phyloP scores from a whole-genome alignment of 92 coral and sea anemone genomes.

The Epizoanthus fatuus region DNA sequence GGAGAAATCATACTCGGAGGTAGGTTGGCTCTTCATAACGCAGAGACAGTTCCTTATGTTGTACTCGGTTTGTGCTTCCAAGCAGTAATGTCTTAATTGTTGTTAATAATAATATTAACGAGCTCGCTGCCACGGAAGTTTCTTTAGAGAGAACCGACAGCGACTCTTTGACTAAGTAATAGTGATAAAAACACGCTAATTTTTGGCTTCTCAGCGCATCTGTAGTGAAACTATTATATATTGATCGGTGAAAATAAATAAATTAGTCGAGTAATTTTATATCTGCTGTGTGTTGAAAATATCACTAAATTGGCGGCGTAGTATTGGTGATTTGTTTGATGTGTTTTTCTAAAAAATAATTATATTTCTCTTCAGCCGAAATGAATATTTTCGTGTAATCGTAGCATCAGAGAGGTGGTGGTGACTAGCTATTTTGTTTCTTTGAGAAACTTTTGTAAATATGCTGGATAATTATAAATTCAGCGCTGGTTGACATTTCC shows the following conservation, averaged over 20 bases:
- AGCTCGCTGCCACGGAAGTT: slow-evolving; percentile 2
- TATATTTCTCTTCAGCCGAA: slow-evolving; percentile 16
- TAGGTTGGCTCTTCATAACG: neutral
- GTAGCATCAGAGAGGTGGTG: no score
- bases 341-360: slow-evolving; percentile 11
- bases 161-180: slow-evolving; percentile 4
- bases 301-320: neutral
- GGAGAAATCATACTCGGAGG: slow-evolving; percentile 10
- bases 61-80: slow-evolving; percentile 11
- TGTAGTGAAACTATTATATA: neutral
- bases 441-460: no score
- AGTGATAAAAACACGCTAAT: neutral
- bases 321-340: neutral
- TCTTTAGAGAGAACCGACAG: neutral
- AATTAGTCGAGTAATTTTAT: neutral
- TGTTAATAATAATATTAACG: slow-evolving; percentile 30
- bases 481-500: no score
- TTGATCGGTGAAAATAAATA: slow-evolving; percentile 16
- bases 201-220: neutral
- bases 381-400: neutral
- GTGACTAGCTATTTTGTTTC: no score
- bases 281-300: slow-evolving; percentile 12
- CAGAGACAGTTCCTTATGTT: neutral
- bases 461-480: no score
- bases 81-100: slow-evolving; percentile 30